Conservation (phyloP, 1,140 invertebrate genomes). For the Drosophila sproati region DNA sequence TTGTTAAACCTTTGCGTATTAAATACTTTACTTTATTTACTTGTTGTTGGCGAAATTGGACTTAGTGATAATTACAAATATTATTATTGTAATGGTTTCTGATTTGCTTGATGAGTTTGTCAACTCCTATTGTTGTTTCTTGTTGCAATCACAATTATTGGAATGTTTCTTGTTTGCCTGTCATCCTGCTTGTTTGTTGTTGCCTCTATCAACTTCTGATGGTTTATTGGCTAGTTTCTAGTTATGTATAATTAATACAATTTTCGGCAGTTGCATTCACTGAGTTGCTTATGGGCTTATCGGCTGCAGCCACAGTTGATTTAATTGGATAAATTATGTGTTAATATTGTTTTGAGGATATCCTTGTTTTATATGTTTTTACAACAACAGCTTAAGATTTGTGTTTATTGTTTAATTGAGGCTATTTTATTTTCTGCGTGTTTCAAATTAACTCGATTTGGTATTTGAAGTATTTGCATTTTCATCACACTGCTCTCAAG, state of each 20-base stretch:
- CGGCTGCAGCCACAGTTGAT: neutral
- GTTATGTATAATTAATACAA: conserved; percentile 31
- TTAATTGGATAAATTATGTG: conserved; percentile 13
- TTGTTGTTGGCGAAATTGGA: conserved; percentile 12
- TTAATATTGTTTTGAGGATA: neutral
- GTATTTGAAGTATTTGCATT: neutral
- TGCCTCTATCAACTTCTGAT: conserved; percentile 3
- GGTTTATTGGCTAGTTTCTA: conserved; percentile 35
- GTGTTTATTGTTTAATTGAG: too few relatives aligned
- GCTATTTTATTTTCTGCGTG: too few relatives aligned
- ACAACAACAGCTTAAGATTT: too few relatives aligned
- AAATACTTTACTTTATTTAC: conserved; percentile 1
- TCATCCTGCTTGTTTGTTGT: neutral
- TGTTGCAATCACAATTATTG: conserved; percentile 36
- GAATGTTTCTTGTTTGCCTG: conserved; percentile 33
- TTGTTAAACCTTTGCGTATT: conserved; percentile 21
- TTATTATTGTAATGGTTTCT: conserved; percentile 44
- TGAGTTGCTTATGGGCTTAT: neutral
- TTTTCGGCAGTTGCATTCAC: conserved; percentile 1
- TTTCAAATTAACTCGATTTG: too few relatives aligned
- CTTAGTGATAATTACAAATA: conserved; percentile 27
- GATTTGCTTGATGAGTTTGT: conserved; percentile 27
- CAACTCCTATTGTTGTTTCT: conserved; percentile 2
- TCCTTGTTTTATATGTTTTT: neutral
- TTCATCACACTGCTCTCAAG: neutral